Evolutionary conservation across 2,113 vertebrate species (phyloP).

Genomic region (Barbus barbus): DNA sequence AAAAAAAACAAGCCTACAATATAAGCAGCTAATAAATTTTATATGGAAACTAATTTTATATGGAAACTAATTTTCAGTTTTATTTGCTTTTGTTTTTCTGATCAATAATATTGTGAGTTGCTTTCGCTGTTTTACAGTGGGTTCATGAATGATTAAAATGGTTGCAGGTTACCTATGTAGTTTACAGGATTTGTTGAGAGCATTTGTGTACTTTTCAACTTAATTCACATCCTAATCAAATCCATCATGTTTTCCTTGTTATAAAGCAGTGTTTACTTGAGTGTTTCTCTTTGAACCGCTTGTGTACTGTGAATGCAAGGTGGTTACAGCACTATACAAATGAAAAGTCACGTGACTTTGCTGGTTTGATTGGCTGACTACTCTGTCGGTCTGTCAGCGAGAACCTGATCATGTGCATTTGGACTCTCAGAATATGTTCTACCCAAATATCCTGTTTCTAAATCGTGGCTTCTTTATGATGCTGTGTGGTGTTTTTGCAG

Average conservation of each 20-base stretch:
- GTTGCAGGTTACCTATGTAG: background rate
- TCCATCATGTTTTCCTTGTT: background rate
- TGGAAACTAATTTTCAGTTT: background rate
- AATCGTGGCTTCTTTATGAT: background rate
- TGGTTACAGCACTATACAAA: background rate
- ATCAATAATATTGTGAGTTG: background rate
- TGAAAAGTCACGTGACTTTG: background rate
- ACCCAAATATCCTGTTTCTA: background rate
- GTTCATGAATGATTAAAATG: background rate
- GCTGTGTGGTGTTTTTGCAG: conserved; percentile 60
- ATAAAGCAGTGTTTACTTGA: background rate
- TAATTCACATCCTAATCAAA: background rate
- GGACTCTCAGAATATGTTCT: background rate
- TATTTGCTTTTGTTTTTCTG: background rate
- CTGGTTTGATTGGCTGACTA: too few relatives aligned
- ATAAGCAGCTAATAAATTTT: background rate
- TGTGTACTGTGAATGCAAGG: background rate
- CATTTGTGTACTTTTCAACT: background rate
- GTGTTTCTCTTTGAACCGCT: background rate
- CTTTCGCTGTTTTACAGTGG: background rate
- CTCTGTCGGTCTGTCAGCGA: too few relatives aligned
- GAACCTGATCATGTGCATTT: background rate
- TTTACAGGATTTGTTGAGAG: background rate
- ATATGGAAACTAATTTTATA: background rate
- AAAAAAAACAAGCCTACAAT: background rate